A percentile compares a stretch with the other conserved stretches of the same genome.
These are phyloP conservation scores for Ciconia stormi DNA, from an alignment of 2,113 vertebrate species.

Conservation along the genomic window DNA sequence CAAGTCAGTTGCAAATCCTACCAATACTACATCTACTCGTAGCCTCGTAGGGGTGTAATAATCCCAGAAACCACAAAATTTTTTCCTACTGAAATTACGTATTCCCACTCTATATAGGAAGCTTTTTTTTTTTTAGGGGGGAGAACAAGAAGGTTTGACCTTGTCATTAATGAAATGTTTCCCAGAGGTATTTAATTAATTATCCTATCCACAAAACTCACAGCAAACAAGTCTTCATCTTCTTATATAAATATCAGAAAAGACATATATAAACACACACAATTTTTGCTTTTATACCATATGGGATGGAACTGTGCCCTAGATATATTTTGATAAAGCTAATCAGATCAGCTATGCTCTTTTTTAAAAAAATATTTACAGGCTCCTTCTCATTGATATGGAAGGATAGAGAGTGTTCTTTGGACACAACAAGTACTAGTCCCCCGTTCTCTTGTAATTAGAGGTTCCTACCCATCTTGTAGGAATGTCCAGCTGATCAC, in stretches of 20 bases:
- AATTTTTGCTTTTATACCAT: not conserved
- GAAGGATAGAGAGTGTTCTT: not conserved
- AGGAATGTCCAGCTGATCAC: not conserved
- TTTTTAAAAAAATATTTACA: not conserved
- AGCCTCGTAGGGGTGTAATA: not conserved
- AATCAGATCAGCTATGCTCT: not conserved
- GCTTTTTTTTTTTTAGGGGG: not conserved
- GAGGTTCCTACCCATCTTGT: not conserved
- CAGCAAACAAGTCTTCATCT: not conserved
- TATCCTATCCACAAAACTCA: not conserved
- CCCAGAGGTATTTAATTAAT: not conserved
- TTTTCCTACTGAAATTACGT: not conserved
- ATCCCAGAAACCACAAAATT: not conserved
- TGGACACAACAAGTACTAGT: not conserved
- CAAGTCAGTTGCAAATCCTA: not conserved
- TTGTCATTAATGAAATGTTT: not conserved
- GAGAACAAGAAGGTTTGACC: not conserved
- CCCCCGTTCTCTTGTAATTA: not conserved
- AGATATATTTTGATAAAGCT: not conserved
- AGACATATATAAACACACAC: not conserved
- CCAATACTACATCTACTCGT: not conserved
- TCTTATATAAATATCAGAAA: not conserved
- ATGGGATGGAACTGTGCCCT: not conserved
- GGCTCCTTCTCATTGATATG: not conserved
- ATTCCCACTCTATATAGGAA: not conserved